Percentiles rank a stretch among this genome's conserved stretches.
Conservation (phyloP, 1,140 invertebrate species). For the Adelges cooleyi region DNA sequence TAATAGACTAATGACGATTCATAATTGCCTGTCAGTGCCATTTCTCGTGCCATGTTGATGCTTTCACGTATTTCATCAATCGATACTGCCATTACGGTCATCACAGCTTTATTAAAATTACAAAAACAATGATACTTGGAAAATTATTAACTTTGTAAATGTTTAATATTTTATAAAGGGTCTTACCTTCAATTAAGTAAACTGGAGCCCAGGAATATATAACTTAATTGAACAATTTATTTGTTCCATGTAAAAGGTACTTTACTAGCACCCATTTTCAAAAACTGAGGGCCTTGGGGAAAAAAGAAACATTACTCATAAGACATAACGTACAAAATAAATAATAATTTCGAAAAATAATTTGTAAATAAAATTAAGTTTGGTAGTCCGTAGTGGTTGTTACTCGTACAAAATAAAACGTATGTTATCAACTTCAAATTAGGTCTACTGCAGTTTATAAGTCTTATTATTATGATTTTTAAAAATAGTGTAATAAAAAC, state of each 20-base stretch:
- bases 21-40: constrained; percentile 89
- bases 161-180: background rate
- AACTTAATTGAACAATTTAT: background rate
- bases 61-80: constrained; percentile 83
- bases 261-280: background rate
- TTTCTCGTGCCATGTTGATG: constrained; percentile 84
- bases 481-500: too few relatives aligned
- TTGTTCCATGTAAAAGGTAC: background rate
- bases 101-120: constrained; percentile 33
- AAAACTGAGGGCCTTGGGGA: background rate
- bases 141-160: background rate
- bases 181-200: constrained; percentile 3
- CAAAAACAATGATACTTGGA: background rate
- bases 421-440: too few relatives aligned
- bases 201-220: background rate
- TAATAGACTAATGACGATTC: constrained; percentile 90
- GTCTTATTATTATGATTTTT: too few relatives aligned
- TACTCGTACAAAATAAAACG: too few relatives aligned
- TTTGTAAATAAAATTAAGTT: too few relatives aligned
- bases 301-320: background rate
- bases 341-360: background rate
- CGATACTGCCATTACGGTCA: constrained; percentile 58
- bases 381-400: too few relatives aligned
- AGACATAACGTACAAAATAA: background rate
- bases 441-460: too few relatives aligned